Evolutionary conservation across 2,113 vertebrate species (phyloP).

Genomic region (Stegastes partitus): DNA sequence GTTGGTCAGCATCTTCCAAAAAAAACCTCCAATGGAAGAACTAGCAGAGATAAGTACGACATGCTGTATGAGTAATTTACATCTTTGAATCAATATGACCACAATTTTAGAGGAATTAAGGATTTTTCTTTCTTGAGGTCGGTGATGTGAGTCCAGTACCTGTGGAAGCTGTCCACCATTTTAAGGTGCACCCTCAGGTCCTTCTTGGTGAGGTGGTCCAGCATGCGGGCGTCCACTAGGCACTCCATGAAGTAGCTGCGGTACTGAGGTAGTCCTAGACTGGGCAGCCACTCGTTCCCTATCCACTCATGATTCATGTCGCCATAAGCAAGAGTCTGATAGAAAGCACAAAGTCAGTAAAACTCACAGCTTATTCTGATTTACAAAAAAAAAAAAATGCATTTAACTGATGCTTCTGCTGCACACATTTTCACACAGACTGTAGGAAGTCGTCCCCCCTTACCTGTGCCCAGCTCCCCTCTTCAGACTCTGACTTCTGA

Average conservation of each 20-base stretch:
- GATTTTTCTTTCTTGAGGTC: too few species aligned
- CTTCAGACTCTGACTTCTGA: conserved; percentile 94
- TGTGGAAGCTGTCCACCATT: conserved; percentile 99
- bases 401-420: not conserved
- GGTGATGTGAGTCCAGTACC: conserved; percentile 79
- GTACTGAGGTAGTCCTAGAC: conserved; percentile 98
- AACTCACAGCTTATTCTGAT: not conserved
- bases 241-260: conserved; percentile 99
- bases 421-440: not conserved
- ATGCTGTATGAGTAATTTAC: too few species aligned
- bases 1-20: too few species aligned
- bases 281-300: conserved; percentile 98
- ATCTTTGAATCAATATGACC: too few species aligned
- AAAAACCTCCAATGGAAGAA: too few species aligned
- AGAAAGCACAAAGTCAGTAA: not conserved
- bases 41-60: too few species aligned
- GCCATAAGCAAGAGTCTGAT: conserved; percentile 95
- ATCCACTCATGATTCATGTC: conserved; percentile 99
- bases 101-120: too few species aligned
- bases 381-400: not conserved
- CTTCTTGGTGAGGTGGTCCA: conserved; percentile 99
- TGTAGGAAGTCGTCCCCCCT: conserved; percentile 1
- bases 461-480: conserved; percentile 99
- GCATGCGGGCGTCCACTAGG: conserved; percentile 98
- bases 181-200: conserved; percentile 98